Base-by-base conservation (phyloP, 2,797 vertebrate species). In the Oreochromis grahami region DNA sequence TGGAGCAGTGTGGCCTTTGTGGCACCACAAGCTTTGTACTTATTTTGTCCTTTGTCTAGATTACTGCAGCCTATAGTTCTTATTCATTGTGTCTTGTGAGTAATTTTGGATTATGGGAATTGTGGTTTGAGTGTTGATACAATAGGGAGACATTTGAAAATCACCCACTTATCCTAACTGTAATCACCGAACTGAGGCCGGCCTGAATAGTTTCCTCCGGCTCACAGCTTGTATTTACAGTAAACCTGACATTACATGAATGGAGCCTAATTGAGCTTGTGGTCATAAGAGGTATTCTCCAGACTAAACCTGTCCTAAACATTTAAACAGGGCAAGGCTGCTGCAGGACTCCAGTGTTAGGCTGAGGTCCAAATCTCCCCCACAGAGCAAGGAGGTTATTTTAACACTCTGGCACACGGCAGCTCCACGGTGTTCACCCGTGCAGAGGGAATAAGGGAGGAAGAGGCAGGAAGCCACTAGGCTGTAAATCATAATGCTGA, bases 401-500 rank as follows among this genome's bases (percentile, higher is more conserved):
- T 86, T 91, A 93, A 88, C 85, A 84, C 91, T 91, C 76, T 38
- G 87, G 89, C 94, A 91, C 91, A 83, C 91, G 86, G 84, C 53
- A 81, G 83, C 87, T 80, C 92, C 86, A 19, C 80, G 52, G 89
- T 86, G 80, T 78, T 86, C 80, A 80, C 83, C 86, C 19, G 5
- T 81, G 88, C 65, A 9, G 78, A 74, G 88, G 88, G 90, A 90
- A 85, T 85, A 48, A 83, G 83, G 87, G 85, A 85, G 87, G 84
- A 70, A 83, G 88, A 85, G 84, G 84, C 92, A 92, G 92, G 93
- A 93, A 95, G 92, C 85, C 86, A 55, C 87, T 43, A 55, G 90
- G 88, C 84, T 86, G 88, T 96, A 96, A 96, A 96, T 96, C 94
- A 95, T 80, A 48, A 90, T 79, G 87, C 84, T 78, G 87, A 88